These are phyloP conservation scores for Phengaris alcon DNA, from an alignment of 2,888 invertebrate genomes.

Conservation along the genomic window DNA sequence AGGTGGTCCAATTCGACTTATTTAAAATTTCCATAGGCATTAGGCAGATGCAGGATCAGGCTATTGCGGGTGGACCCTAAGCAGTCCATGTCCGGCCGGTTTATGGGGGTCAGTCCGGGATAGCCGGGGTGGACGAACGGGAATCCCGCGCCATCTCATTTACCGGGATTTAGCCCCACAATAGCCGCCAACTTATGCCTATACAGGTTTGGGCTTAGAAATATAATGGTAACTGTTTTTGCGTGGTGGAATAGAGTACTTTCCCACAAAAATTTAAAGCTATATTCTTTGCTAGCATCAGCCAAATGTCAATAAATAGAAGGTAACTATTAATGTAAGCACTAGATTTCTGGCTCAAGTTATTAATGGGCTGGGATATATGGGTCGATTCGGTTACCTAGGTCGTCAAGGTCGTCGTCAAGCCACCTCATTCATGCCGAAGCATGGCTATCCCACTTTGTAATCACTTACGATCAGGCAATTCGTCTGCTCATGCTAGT, in stretches of 20 bases:
- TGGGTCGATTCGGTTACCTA: too few relatives aligned
- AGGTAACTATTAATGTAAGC: background rate
- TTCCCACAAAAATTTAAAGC: background rate
- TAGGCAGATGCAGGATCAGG: background rate
- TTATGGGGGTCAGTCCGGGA: slow-evolving; percentile 55
- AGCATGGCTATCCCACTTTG: too few relatives aligned
- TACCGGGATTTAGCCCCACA: slow-evolving; percentile 45
- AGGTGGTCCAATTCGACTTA: too few relatives aligned
- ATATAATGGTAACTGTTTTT: background rate
- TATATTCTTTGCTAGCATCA: background rate
- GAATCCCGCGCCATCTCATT: slow-evolving; percentile 50
- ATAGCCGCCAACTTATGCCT: slow-evolving; percentile 36
- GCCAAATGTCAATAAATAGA: background rate
- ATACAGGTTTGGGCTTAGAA: slow-evolving; percentile 4
- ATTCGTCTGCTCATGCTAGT: too few relatives aligned
- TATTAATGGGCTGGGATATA: too few relatives aligned
- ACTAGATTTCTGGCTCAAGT: too few relatives aligned
- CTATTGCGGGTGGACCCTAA: slow-evolving; percentile 35
- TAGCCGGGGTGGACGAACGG: slow-evolving; percentile 57
- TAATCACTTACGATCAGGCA: too few relatives aligned
- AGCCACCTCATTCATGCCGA: too few relatives aligned
- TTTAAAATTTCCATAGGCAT: background rate
- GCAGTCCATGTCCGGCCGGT: slow-evolving; percentile 52
- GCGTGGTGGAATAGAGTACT: background rate
- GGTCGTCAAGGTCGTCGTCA: too few relatives aligned